These are phyloP conservation scores for Xyliphius kryptos DNA, from an alignment of 2,113 vertebrate species.

Conservation along the genomic window DNA sequence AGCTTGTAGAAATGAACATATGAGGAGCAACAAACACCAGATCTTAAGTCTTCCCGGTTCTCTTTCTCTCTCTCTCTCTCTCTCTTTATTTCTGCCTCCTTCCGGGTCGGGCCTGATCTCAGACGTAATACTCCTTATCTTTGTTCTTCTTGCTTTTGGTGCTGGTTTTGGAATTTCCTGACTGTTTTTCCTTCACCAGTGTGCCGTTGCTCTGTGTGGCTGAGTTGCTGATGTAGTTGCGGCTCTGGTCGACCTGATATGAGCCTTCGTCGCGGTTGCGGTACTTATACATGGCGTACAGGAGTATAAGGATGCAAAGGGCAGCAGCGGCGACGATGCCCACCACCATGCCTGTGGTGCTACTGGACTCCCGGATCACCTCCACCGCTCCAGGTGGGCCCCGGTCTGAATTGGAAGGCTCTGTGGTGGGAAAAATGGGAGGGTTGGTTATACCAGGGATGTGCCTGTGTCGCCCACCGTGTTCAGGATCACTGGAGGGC, in stretches of 20 bases:
- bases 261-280: slow-evolving; percentile 91
- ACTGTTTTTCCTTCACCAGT: slow-evolving; percentile 82
- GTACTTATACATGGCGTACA: slow-evolving; percentile 96
- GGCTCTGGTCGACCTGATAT: slow-evolving; percentile 90
- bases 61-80: slow-evolving; percentile 34
- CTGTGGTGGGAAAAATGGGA: slow-evolving; percentile 85
- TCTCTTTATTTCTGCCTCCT: slow-evolving; percentile 8
- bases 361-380: slow-evolving; percentile 86
- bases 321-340: slow-evolving; percentile 90
- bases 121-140: slow-evolving; percentile 94
- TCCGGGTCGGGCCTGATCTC: slow-evolving; percentile 50
- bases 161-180: slow-evolving; percentile 74
- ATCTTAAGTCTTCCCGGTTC: not conserved
- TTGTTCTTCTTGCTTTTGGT: slow-evolving; percentile 93
- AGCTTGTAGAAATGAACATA: too few relatives aligned
- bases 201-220: slow-evolving; percentile 82
- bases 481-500: slow-evolving; percentile 72
- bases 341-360: slow-evolving; percentile 93
- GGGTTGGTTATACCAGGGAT: slow-evolving; percentile 72
- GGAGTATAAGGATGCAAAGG: slow-evolving; percentile 90
- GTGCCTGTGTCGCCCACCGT: slow-evolving; percentile 58
- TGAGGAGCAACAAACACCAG: slow-evolving; percentile 12
- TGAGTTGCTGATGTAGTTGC: slow-evolving; percentile 93
- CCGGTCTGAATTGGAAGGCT: slow-evolving; percentile 76
- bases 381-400: slow-evolving; percentile 81